Evolutionary conservation across 2,113 vertebrate species (phyloP).

Genomic region (Mola mola): DNA sequence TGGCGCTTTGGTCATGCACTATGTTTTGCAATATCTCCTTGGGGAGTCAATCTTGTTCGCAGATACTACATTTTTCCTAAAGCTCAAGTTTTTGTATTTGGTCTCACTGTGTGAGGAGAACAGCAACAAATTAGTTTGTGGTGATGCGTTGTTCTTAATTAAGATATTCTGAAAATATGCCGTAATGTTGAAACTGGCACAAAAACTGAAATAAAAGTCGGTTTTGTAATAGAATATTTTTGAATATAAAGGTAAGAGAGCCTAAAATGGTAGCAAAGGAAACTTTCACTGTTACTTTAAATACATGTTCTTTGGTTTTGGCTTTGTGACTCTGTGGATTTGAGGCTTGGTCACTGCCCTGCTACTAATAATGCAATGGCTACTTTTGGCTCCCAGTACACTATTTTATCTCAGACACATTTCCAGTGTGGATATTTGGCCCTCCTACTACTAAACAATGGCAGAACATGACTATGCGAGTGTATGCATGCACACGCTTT

Average conservation of each 20-base stretch:
- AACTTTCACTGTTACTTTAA: slow-evolving; percentile 3
- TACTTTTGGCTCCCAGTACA: slow-evolving; percentile 24
- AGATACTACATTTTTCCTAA: slow-evolving; percentile 49
- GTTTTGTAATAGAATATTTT: slow-evolving; percentile 5
- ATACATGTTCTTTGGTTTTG: slow-evolving; percentile 30
- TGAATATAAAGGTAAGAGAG: slow-evolving; percentile 2
- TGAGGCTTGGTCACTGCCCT: slow-evolving; percentile 32
- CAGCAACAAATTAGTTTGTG: too few relatives aligned
- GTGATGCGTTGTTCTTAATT: slow-evolving; percentile 26
- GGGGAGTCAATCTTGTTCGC: slow-evolving; percentile 45
- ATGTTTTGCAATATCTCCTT: slow-evolving; percentile 60
- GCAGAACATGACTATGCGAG: slow-evolving; percentile 23
- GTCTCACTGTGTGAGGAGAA: not conserved
- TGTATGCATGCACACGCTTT: slow-evolving; percentile 6
- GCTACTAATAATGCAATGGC: slow-evolving; percentile 53
- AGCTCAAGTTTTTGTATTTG: slow-evolving; percentile 25
- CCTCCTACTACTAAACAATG: slow-evolving; percentile 59
- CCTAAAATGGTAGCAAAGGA: slow-evolving; percentile 4
- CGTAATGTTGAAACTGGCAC: not conserved
- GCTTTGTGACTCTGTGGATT: slow-evolving; percentile 14
- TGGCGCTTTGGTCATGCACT: slow-evolving; percentile 38
- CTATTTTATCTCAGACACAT: slow-evolving; percentile 37
- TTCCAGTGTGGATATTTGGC: slow-evolving; percentile 53
- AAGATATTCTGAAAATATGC: slow-evolving; percentile 24
- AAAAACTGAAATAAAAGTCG: slow-evolving; percentile 1